Conservation (phyloP, 2,797 vertebrate genomes). For the Melanotaenia pygmaea region DNA sequence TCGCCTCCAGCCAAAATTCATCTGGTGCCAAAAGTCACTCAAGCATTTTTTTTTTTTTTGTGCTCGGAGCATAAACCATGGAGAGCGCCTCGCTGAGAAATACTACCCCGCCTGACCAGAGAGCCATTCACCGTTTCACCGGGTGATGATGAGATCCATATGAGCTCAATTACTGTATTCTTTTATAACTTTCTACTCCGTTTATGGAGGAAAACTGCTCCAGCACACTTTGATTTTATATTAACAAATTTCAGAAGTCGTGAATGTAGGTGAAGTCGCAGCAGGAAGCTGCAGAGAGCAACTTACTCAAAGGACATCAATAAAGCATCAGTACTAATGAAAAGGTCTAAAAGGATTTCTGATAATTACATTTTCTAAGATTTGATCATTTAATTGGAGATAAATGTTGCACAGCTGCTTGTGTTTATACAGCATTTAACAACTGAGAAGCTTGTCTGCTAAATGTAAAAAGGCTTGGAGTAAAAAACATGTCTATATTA, state of each 20-base stretch:
- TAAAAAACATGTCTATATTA: neutral
- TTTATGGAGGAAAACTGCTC: constrained; percentile 37
- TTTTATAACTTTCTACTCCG: constrained; percentile 18
- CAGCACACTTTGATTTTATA: constrained; percentile 27
- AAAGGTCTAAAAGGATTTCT: neutral
- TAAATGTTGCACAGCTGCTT: neutral
- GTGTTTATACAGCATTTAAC: neutral
- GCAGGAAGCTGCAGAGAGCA: constrained; percentile 22
- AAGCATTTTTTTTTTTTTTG: constrained; percentile 46
- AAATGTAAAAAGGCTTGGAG: neutral
- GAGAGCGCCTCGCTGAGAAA: constrained; percentile 43
- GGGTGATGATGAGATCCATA: constrained; percentile 64
- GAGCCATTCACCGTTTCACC: constrained; percentile 59
- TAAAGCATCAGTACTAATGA: neutral
- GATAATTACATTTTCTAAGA: neutral
- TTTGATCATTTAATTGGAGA: neutral
- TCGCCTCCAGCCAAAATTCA: constrained; percentile 50
- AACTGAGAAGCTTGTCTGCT: neutral
- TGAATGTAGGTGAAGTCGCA: constrained; percentile 22
- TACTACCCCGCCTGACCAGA: constrained; percentile 44
- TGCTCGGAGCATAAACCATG: constrained; percentile 37
- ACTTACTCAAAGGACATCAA: constrained; percentile 18
- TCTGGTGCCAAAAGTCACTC: constrained; percentile 68
- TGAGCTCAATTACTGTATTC: constrained; percentile 48
- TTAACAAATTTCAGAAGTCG: constrained; percentile 24